phyloP scores from a whole-genome alignment of 1,140 invertebrate genomes.

The Drosophila micromelanica region DNA sequence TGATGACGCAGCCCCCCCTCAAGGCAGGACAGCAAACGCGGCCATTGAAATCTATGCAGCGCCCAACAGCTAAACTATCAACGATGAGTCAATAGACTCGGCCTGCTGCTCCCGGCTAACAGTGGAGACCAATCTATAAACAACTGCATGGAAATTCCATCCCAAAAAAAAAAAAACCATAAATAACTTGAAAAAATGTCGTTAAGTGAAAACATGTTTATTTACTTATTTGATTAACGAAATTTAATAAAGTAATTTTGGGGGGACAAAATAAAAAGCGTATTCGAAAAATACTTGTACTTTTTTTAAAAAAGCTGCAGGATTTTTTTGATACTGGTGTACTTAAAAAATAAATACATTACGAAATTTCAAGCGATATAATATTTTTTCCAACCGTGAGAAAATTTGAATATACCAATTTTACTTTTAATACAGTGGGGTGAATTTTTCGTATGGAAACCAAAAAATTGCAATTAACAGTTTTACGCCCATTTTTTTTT shows the following conservation, averaged over 20 bases:
- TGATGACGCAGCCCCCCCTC: conserved; percentile 70
- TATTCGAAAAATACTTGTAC: too few species aligned
- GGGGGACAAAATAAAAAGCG: not conserved
- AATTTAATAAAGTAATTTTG: not conserved
- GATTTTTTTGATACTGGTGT: too few species aligned
- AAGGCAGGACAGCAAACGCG: conserved; percentile 58
- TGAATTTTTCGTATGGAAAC: too few species aligned
- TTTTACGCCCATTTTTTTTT: too few species aligned
- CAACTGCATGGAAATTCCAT: conserved; percentile 33
- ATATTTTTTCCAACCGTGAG: too few species aligned
- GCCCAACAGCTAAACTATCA: conserved; percentile 60
- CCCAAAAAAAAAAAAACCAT: conserved; percentile 20
- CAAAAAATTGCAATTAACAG: too few species aligned
- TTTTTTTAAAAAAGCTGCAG: too few species aligned
- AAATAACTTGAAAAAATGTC: conserved; percentile 15
- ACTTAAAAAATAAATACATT: too few species aligned
- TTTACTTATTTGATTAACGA: conserved; percentile 3
- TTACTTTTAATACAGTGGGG: too few species aligned
- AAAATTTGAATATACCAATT: too few species aligned
- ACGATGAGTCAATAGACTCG: conserved; percentile 78
- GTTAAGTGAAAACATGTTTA: conserved; percentile 16
- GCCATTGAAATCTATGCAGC: conserved; percentile 75
- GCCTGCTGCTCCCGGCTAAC: conserved; percentile 53
- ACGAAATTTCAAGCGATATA: too few species aligned
- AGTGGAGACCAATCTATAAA: conserved; percentile 54